Percentiles rank a stretch among this genome's conserved stretches.
These are phyloP conservation scores for Cercopithecus neglectus DNA, from an alignment of 2,797 vertebrate genomes.

Conservation along the genomic window DNA sequence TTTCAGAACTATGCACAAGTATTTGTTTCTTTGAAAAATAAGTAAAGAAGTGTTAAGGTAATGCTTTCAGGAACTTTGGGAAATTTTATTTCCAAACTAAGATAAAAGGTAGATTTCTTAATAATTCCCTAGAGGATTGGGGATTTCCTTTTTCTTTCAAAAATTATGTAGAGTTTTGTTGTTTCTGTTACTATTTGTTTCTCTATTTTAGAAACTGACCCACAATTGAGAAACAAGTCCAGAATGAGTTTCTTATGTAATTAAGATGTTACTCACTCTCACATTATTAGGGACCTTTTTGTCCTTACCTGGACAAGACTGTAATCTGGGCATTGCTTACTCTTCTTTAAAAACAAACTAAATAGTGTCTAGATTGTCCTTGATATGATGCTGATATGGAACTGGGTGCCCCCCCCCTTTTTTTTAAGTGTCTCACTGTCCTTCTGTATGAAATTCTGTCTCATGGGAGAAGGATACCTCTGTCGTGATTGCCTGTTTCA, in stretches of 20 bases:
- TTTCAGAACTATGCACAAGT: not conserved
- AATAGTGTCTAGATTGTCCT: not conserved
- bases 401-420: not conserved
- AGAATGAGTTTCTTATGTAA: not conserved
- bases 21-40: conserved; percentile 39
- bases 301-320: not conserved
- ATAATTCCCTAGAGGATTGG: not conserved
- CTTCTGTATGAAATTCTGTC: not conserved
- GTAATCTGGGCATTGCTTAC: not conserved
- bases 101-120: not conserved
- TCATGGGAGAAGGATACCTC: not conserved
- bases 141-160: not conserved
- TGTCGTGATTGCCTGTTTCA: not conserved
- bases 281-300: not conserved
- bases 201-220: not conserved
- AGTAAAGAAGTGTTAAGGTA: not conserved
- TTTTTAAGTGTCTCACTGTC: not conserved
- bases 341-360: not conserved
- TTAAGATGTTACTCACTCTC: not conserved
- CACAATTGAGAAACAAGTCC: not conserved
- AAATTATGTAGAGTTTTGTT: not conserved
- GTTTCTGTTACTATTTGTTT: not conserved
- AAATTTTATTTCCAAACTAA: not conserved
- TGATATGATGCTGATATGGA: not conserved
- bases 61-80: not conserved